Percentiles rank a stretch among this genome's conserved stretches.
Evolutionary conservation across 1,140 invertebrate species (phyloP).

Genomic region (Heliothis subflexa): DNA sequence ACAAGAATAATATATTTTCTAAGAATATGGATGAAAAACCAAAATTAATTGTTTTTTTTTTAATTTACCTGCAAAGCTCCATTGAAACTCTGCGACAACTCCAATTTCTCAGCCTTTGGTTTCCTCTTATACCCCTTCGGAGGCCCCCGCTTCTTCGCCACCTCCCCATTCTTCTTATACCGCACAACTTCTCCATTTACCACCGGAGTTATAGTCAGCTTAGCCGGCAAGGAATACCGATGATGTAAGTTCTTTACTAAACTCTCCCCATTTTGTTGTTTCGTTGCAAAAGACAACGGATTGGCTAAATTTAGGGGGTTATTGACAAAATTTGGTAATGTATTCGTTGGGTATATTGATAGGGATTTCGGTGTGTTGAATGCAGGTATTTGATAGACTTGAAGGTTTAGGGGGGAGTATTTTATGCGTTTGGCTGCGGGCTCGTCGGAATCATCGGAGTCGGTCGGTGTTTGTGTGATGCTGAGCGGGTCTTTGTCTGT

Average conservation of each 20-base stretch:
- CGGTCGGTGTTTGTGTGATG: conserved; percentile 53
- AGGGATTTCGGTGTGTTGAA: conserved; percentile 72
- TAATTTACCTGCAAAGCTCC: conserved; percentile 66
- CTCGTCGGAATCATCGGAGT: conserved; percentile 74
- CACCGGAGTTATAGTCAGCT: conserved; percentile 76
- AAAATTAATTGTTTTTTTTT: too few relatives aligned
- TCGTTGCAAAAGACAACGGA: conserved; percentile 67
- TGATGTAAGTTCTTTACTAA: conserved; percentile 71
- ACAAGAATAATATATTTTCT: too few relatives aligned
- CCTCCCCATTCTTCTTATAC: conserved; percentile 81
- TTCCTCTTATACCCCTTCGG: conserved; percentile 80
- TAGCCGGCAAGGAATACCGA: conserved; percentile 74
- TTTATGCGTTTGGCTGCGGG: conserved; percentile 72
- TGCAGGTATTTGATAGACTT: conserved; percentile 79
- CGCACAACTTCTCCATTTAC: conserved; percentile 70
- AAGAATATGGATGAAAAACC: too few relatives aligned
- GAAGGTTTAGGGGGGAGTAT: conserved; percentile 69
- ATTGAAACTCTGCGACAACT: conserved; percentile 74
- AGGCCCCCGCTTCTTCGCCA: conserved; percentile 79
- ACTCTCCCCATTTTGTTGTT: conserved; percentile 59
- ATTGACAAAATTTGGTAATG: conserved; percentile 79
- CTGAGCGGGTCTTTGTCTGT: conserved; percentile 73
- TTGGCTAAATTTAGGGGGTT: conserved; percentile 80
- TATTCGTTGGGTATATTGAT: conserved; percentile 67
- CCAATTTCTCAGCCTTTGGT: conserved; percentile 68